Evolutionary conservation across 2,113 vertebrate species (phyloP), one percentile per base, ranked within the genome.

Genomic region (Ctenomys sociabilis): DNA sequence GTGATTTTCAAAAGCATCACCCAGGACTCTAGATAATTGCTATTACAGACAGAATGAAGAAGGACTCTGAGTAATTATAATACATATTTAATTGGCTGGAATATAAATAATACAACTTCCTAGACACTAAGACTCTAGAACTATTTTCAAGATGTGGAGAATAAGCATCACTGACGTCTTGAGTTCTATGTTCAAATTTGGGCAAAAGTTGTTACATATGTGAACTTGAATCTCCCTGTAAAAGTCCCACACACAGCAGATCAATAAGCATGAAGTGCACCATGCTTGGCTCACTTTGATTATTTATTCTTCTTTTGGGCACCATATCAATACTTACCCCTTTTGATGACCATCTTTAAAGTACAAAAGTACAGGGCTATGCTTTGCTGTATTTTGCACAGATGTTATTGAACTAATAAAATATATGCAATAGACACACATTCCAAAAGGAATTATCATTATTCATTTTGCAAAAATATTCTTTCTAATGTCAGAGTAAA

Each of bases 31-130:
- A 35, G 61, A 35, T 87, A n/a, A 80, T 86, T 73, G 54, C 70
- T 70, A n/a, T 95, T 19, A 43, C 43, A 85, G 43, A 40, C 66
- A 87, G 61, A 93, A 81, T 90, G 43, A 45, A 68, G 63, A 61
- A 87, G 9, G 1, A 35, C 83, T 96, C 86, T 73, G 87, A 80
- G 80, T 91, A 84, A 85, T 86, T 73, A 80, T 82, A 61, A 61
- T 86, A n/a, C 75, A 75, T 81, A 72, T 77, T 70, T 92, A 93
- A 88, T 89, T 90, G 40, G 52, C 84, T 81, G 24, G 63, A 59
- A 35, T 93, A 75, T 81, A 91, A 97, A 95, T 88, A 94, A 86
- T 77, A 75, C n/a, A 91, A 32, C 24, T 28, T 68, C 68, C 13
- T 87, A 30, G 87, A 83, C 28, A 21, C 66, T 85, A 75, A 95